Percentiles rank a stretch among this genome's conserved stretches.
Conservation (phyloP, 2,113 vertebrate genomes). For the Grus americana region DNA sequence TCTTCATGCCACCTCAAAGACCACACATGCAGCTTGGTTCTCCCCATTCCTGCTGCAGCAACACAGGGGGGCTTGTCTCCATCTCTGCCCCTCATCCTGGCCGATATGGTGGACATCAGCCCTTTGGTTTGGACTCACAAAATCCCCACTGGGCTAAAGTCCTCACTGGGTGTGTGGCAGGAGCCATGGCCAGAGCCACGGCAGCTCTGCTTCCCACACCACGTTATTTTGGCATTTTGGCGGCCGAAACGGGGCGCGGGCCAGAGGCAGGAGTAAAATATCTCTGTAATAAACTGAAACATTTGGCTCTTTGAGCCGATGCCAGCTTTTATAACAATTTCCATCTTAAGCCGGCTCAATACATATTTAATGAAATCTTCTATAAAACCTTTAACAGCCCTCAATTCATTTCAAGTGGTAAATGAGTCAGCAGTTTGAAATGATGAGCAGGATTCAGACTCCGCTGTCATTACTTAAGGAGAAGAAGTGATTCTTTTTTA, state of each 20-base stretch:
- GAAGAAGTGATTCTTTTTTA: constrained; percentile 64
- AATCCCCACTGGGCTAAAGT: rapidly evolving
- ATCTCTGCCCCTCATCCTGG: not conserved
- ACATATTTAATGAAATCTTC: constrained; percentile 85
- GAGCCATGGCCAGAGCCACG: not conserved
- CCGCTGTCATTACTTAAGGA: constrained; percentile 62
- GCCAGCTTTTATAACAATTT: constrained; percentile 84
- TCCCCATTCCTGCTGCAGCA: not conserved
- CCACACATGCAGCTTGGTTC: not conserved
- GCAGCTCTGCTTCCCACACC: not conserved
- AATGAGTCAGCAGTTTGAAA: constrained; percentile 78
- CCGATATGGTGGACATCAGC: rapidly evolving
- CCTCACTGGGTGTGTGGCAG: rapidly evolving
- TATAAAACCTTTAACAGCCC: constrained; percentile 80
- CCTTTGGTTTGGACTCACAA: not conserved
- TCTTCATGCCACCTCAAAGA: not conserved
- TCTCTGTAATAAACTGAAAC: constrained; percentile 70
- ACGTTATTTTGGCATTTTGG: not conserved
- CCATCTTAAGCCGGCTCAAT: constrained; percentile 78
- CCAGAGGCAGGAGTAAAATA: constrained; percentile 58
- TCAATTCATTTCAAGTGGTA: constrained; percentile 81
- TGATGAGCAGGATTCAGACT: constrained; percentile 69
- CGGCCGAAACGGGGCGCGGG: not conserved
- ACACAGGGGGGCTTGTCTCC: too few relatives aligned
- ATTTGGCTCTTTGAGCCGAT: constrained; percentile 71